These are phyloP conservation scores for Cacoxenus indagator DNA, from an alignment of 2,888 invertebrate species.

Conservation along the genomic window DNA sequence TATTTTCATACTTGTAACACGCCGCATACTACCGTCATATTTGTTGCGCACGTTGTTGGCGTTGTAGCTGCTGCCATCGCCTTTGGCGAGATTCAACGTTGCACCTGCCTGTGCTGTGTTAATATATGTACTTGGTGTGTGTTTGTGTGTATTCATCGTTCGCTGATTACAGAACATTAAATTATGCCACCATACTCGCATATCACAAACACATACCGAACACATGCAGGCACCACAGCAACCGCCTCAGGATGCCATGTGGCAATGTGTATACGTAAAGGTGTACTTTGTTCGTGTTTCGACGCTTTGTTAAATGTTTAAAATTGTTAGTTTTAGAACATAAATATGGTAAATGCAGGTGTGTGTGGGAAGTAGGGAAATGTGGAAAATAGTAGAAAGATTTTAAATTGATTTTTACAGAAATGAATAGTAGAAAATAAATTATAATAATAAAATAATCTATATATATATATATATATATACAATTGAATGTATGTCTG, in stretches of 20 bases:
- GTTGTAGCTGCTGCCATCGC: constrained; percentile 21
- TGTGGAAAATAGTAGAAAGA: no score
- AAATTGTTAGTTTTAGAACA: no score
- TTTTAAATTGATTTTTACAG: no score
- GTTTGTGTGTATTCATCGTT: neutral
- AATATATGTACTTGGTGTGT: neutral
- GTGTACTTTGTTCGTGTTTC: neutral
- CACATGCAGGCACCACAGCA: neutral
- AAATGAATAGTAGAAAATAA: no score
- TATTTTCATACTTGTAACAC: neutral
- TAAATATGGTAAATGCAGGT: no score
- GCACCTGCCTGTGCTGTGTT: neutral
- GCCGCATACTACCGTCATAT: neutral
- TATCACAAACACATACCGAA: constrained; percentile 1
- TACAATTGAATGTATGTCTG: no score
- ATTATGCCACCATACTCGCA: constrained; percentile 38
- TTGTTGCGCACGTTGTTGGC: constrained; percentile 4
- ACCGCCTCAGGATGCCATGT: neutral
- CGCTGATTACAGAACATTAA: constrained; percentile 50
- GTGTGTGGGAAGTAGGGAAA: no score
- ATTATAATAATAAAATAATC: no score
- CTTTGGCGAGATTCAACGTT: constrained; percentile 6
- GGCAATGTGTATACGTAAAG: neutral
- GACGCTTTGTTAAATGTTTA: neutral
- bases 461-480: no score